A percentile compares a stretch with the other conserved stretches of the same genome.
These are phyloP conservation scores for Drosophila mojavensis DNA, from an alignment of 1,140 invertebrate genomes.

Conservation along the genomic window DNA sequence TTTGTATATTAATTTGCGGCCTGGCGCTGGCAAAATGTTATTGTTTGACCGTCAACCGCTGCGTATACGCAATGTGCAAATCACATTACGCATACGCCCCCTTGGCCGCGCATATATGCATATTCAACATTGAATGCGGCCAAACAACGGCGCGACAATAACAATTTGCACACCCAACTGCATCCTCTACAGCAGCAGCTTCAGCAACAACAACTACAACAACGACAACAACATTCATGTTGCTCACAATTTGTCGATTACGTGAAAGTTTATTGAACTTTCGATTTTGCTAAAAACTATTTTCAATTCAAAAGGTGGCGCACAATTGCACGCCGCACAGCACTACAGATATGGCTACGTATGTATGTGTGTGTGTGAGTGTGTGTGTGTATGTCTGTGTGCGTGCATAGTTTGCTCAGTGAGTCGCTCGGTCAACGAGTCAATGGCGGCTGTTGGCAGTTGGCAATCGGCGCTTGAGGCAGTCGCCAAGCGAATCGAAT, in stretches of 20 bases:
- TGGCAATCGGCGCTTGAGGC: conserved; percentile 35
- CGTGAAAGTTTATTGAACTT: conserved; percentile 83
- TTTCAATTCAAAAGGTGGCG: conserved; percentile 60
- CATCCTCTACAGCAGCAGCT: neutral
- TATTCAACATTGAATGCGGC: conserved; percentile 35
- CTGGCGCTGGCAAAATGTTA: conserved; percentile 34
- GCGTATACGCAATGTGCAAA: conserved; percentile 48
- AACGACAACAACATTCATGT: conserved; percentile 4
- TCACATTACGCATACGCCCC: conserved; percentile 46
- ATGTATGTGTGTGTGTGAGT: neutral
- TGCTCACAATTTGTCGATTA: conserved; percentile 58
- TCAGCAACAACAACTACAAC: conserved; percentile 10
- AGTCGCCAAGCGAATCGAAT: conserved; percentile 42
- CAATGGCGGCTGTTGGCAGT: conserved; percentile 68
- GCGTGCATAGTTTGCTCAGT: conserved; percentile 48
- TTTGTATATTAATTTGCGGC: conserved; percentile 17
- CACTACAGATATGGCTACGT: conserved; percentile 1
- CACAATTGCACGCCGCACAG: conserved; percentile 37
- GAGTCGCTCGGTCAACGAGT: conserved; percentile 81
- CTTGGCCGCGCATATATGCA: conserved; percentile 11
- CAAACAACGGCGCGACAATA: conserved; percentile 24
- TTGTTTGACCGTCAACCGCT: conserved; percentile 44
- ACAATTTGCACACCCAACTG: conserved; percentile 2
- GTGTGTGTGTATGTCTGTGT: conserved; percentile 24
- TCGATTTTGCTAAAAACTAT: conserved; percentile 73